Percentiles rank a stretch among this genome's conserved stretches.
Conservation (phyloP, 2,888 invertebrate species). For the Automeris io region DNA sequence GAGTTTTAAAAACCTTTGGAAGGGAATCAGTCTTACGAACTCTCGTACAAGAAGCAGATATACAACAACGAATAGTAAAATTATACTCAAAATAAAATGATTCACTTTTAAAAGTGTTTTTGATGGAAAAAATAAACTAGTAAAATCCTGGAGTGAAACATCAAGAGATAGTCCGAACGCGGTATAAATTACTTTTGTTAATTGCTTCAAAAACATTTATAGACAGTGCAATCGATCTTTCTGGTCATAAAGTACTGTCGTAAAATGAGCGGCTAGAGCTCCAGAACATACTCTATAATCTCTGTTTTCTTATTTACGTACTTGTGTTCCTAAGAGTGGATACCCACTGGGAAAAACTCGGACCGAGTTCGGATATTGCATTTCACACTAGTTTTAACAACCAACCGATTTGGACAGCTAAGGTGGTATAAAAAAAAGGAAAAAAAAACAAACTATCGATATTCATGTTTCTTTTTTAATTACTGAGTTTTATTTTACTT, state of each 20-base stretch:
- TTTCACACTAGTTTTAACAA: too few species aligned
- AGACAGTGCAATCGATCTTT: neutral
- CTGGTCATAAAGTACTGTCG: neutral
- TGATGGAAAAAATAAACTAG: neutral
- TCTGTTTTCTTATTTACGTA: neutral
- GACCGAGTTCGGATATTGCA: too few species aligned
- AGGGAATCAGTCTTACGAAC: too few species aligned
- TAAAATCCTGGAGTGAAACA: conserved; percentile 1
- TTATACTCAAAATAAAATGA: conserved; percentile 1
- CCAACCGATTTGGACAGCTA: too few species aligned
- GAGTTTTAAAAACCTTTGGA: neutral
- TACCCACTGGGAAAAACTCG: too few species aligned
- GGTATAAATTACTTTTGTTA: neutral
- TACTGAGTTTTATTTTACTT: too few species aligned
- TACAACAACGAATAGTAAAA: neutral
- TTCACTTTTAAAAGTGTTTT: conserved; percentile 1
- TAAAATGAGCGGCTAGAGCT: conserved; percentile 1
- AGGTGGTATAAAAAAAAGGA: too few species aligned
- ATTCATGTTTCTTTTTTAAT: too few species aligned
- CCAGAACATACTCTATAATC: neutral
- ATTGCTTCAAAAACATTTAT: conserved; percentile 2
- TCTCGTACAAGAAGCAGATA: neutral
- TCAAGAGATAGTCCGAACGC: conserved; percentile 1
- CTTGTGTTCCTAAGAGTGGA: too few species aligned
- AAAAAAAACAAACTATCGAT: too few species aligned